Conservation (phyloP, 2,888 invertebrate genomes). For the Ormyrus rosae region DNA sequence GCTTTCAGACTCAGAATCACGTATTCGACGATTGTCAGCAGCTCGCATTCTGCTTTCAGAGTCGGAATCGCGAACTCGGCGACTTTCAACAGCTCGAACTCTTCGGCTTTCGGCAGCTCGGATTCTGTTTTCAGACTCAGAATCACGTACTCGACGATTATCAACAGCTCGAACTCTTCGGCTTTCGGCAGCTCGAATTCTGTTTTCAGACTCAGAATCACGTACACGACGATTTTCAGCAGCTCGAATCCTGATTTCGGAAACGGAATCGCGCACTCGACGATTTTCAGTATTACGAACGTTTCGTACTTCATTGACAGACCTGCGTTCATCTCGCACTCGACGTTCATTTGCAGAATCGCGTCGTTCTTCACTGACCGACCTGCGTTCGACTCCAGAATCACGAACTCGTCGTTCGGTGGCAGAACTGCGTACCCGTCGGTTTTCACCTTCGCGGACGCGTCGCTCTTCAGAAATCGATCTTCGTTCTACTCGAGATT, state of each 20-base stretch:
- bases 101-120: not conserved
- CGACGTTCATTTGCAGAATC: too few species aligned
- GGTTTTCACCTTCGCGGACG: slow-evolving; percentile 7
- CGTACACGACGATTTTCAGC: not conserved
- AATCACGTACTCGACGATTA: not conserved
- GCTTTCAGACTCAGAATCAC: too few species aligned
- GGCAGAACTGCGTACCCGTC: not conserved
- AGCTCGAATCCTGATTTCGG: slow-evolving; percentile 38
- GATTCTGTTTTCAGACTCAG: slow-evolving; percentile 26
- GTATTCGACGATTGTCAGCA: too few species aligned
- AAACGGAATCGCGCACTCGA: not conserved
- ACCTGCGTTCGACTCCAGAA: not conserved
- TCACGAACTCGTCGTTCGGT: not conserved
- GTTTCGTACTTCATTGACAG: too few species aligned
- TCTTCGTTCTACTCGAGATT: slow-evolving; percentile 2
- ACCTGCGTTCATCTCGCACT: too few species aligned
- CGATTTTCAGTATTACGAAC: too few species aligned
- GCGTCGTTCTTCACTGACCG: not conserved
- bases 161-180: not conserved
- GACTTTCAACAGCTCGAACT: too few species aligned
- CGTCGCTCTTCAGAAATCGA: slow-evolving; percentile 3
- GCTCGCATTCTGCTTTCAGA: too few species aligned
- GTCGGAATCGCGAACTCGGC: too few species aligned
- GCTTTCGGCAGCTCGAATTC: slow-evolving; percentile 15
- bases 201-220: slow-evolving; percentile 33